A percentile compares a stretch with the other conserved stretches of the same genome.
Conservation (phyloP, 2,113 vertebrate species). For the Lethenteron camtschaticum region DNA sequence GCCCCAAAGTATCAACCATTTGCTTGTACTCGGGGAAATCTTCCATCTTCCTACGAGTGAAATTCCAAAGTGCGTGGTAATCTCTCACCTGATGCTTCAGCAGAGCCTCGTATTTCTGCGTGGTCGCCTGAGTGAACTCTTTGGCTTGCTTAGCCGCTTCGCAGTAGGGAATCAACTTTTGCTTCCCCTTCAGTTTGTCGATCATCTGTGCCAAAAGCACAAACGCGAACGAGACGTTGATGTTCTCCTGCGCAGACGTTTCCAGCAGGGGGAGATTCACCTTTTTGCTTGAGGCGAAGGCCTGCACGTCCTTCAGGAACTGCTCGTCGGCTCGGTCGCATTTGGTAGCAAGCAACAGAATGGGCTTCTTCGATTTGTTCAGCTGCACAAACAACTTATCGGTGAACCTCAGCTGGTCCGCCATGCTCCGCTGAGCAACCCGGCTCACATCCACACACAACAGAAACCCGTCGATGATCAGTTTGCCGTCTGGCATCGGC, state of each 20-base stretch:
- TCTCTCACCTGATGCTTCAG: conserved; percentile 9
- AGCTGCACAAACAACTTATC: conserved; percentile 81
- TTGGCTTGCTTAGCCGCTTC: conserved; percentile 82
- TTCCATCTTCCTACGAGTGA: conserved; percentile 37
- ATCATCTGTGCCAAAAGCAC: conserved; percentile 76
- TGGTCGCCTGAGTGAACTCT: conserved; percentile 59
- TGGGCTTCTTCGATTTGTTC: conserved; percentile 76
- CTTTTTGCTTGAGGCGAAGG: conserved; percentile 71
- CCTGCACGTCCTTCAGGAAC: conserved; percentile 78
- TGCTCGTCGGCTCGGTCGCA: conserved; percentile 91
- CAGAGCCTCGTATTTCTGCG: conserved; percentile 77
- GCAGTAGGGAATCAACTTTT: conserved; percentile 83
- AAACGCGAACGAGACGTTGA: conserved; percentile 80
- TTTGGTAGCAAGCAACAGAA: conserved; percentile 82
- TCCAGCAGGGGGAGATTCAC: conserved; percentile 78
- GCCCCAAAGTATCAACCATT: conserved; percentile 75
- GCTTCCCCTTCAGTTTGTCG: conserved; percentile 83
- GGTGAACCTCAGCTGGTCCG: conserved; percentile 93
- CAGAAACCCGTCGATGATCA: conserved; percentile 78
- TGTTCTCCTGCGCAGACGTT: conserved; percentile 60
- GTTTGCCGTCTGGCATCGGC: conserved; percentile 94
- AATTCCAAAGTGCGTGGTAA: background rate
- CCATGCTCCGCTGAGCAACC: conserved; percentile 86
- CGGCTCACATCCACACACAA: conserved; percentile 91
- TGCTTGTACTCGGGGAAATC: conserved; percentile 51